Conservation (phyloP, 2,797 vertebrate species). For the Xenopus petersii region DNA sequence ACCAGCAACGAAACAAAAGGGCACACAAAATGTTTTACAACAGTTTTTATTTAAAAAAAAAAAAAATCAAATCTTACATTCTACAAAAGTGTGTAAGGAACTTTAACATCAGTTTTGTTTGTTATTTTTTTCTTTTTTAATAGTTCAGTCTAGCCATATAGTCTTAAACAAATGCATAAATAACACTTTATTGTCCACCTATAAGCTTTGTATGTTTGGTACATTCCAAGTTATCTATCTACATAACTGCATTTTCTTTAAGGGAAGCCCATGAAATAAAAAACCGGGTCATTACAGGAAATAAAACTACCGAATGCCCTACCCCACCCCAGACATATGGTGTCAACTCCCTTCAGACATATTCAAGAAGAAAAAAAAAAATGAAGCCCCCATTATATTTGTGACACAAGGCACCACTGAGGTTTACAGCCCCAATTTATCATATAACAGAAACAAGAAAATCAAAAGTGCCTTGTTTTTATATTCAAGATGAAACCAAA, state of each 20-base stretch:
- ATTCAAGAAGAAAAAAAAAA: not conserved
- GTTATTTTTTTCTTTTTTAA: not conserved
- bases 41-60: constrained; percentile 29
- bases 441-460: too few relatives aligned
- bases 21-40: not conserved
- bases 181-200: not conserved
- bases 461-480: too few relatives aligned
- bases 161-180: not conserved
- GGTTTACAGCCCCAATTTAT: too few relatives aligned
- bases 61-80: constrained; percentile 1
- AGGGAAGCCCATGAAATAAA: not conserved
- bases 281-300: not conserved
- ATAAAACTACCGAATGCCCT: not conserved
- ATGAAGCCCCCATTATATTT: too few relatives aligned
- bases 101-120: not conserved
- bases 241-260: not conserved
- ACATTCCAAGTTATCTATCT: constrained; percentile 2
- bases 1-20: too few relatives aligned
- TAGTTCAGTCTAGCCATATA: not conserved
- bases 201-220: not conserved
- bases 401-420: too few relatives aligned
- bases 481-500: too few relatives aligned
- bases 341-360: not conserved
- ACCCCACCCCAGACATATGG: not conserved
- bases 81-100: constrained; percentile 27